These are phyloP conservation scores for Microplitis mediator DNA, from an alignment of 1,140 invertebrate species.

Conservation along the genomic window DNA sequence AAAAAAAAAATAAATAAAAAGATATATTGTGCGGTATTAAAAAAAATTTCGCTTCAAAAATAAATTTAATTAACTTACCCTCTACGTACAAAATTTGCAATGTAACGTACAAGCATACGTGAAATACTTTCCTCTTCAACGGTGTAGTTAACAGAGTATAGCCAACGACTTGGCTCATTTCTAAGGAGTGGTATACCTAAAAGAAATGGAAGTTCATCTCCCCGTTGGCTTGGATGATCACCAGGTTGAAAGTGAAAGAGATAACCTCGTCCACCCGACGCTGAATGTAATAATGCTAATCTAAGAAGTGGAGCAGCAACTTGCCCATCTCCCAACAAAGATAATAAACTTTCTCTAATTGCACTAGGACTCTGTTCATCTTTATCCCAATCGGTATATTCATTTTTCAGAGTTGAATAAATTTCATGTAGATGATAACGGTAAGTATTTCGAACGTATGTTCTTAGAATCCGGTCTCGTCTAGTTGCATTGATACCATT, in stretches of 20 bases:
- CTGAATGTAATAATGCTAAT: slow-evolving; percentile 79
- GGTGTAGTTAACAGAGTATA: slow-evolving; percentile 70
- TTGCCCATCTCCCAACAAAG: slow-evolving; percentile 84
- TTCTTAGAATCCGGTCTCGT: slow-evolving; percentile 82
- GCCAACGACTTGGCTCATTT: slow-evolving; percentile 40
- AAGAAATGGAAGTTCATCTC: slow-evolving; percentile 94
- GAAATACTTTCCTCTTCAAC: slow-evolving; percentile 74
- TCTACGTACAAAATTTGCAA: slow-evolving; percentile 81
- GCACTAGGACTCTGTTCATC: slow-evolving; percentile 76
- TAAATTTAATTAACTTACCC: slow-evolving; percentile 68
- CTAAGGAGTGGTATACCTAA: slow-evolving; percentile 86
- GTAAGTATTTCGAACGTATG: slow-evolving; percentile 87
- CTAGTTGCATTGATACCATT: slow-evolving; percentile 85
- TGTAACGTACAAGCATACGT: slow-evolving; percentile 77
- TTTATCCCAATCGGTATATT: slow-evolving; percentile 92
- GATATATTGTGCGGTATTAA: background rate
- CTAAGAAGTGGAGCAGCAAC: slow-evolving; percentile 82
- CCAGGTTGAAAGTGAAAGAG: slow-evolving; percentile 88
- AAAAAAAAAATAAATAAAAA: background rate
- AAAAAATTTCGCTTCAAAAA: background rate
- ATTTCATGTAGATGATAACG: slow-evolving; percentile 90
- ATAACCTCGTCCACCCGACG: slow-evolving; percentile 78
- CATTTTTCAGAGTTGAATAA: slow-evolving; percentile 87
- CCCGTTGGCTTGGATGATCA: slow-evolving; percentile 79
- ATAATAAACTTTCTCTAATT: slow-evolving; percentile 57